phyloP scores from a whole-genome alignment of 2,113 vertebrate genomes.

The Protobothrops flavoviridis region DNA sequence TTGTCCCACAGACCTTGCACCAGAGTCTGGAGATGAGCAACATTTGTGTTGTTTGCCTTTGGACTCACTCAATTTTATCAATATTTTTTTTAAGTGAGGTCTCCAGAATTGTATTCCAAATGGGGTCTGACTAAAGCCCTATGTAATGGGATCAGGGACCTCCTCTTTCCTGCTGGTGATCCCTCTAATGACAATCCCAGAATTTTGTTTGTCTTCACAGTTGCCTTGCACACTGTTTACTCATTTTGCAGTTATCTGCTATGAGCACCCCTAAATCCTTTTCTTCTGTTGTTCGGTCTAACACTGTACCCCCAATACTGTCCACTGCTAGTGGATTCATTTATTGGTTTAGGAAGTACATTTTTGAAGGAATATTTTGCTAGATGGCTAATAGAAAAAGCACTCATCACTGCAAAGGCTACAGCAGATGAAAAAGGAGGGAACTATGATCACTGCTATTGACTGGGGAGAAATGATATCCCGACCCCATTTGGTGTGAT shows the following conservation, averaged over 20 bases:
- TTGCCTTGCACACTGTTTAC: background rate
- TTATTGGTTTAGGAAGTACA: background rate
- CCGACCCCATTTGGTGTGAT: accelerated
- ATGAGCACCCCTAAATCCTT: background rate
- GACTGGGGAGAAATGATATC: background rate
- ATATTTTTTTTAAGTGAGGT: background rate
- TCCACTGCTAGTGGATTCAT: background rate
- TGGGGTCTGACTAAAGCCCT: background rate
- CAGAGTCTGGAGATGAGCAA: background rate
- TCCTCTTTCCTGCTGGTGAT: background rate
- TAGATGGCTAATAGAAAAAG: background rate
- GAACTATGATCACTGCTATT: background rate
- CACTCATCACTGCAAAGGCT: background rate
- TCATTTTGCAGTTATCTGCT: background rate
- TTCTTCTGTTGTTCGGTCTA: background rate
- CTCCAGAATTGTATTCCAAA: background rate
- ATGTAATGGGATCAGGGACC: background rate
- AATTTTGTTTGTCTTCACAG: background rate
- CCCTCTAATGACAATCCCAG: background rate
- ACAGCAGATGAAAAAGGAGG: background rate
- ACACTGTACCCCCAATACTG: background rate
- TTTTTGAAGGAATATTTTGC: background rate
- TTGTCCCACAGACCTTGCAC: background rate
- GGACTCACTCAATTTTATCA: background rate
- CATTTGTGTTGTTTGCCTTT: background rate